Evolutionary conservation across 1,140 invertebrate species (phyloP), one percentile per base, ranked within the genome.

Genomic region (Proctacanthus coquilletti): DNA sequence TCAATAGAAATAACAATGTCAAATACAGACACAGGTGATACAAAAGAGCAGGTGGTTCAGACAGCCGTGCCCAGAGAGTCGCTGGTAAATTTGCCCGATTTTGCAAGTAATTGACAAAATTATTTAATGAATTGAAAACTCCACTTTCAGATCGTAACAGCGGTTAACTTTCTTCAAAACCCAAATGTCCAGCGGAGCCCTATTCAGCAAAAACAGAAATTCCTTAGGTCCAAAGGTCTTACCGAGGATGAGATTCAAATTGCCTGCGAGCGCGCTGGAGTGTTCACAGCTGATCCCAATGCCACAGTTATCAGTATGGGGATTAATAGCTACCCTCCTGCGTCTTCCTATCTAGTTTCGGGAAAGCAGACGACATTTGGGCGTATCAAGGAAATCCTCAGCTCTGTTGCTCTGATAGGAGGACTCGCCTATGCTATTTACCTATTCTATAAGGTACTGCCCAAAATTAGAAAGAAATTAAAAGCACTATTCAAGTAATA

Each of bases 161-260:
- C 86, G 21, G 74, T 88, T 8, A 84, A 81, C 49, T 91, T 91
- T 64, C 60, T 91, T 21, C 73, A 78, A 56, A 87, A 89, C 64
- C 80, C 80, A 20, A 83, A 79, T 57, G 81, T 91, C 3, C 67
- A 71, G 29, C 60, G 68, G 38, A 84, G 77, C 53, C 74, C 84
- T 0, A 48, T 81, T 21, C 65, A 71, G 33, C 75, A 83, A 47
- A 86, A 84, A 51, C 74, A 81, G 52, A 68, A 75, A 43, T 91
- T 91, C 65, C 62, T 91, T 4, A 68, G 72, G 45, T 73, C 70
- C 42, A 88, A 89, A 65, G 86, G 86, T 38, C 60, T 86, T 2
- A 79, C 77, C 0, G 72, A 82, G n/a, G 59, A 70, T n/a, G 83
- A 87, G 60, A 80, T 87, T 36, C 65, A 73, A 45, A 63, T 66